Conservation (phyloP, 1,140 invertebrate genomes). For the Zaprionus gabonicus region DNA sequence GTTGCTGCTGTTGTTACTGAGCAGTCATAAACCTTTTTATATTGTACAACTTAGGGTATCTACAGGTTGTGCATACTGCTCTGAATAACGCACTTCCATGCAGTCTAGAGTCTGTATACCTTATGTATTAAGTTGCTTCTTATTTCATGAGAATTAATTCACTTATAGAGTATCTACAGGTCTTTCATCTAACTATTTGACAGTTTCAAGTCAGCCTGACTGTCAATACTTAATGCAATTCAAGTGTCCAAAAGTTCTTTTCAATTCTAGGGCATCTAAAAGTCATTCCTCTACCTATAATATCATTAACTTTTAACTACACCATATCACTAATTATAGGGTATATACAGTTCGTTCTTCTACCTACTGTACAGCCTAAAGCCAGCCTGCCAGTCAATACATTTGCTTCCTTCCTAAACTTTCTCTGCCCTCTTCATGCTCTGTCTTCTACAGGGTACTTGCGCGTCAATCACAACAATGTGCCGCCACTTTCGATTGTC, state of each 20-base stretch:
- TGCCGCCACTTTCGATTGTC: conserved; percentile 14
- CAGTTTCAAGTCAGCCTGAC: not conserved
- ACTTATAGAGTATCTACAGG: not conserved
- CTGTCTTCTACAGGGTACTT: conserved; percentile 3
- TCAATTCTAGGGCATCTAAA: not conserved
- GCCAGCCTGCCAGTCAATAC: not conserved
- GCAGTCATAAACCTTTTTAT: too few relatives aligned
- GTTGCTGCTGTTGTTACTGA: too few relatives aligned
- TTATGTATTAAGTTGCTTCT: too few relatives aligned
- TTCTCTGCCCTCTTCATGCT: not conserved
- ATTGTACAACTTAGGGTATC: not conserved
- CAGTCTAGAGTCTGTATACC: too few relatives aligned
- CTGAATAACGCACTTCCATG: too few relatives aligned
- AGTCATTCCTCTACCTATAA: too few relatives aligned
- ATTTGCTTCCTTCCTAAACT: not conserved
- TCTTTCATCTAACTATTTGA: not conserved
- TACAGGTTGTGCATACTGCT: not conserved
- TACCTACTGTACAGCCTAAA: not conserved
- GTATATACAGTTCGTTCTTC: not conserved
- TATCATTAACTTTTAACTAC: too few relatives aligned
- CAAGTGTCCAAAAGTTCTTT: not conserved
- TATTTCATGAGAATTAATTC: not conserved
- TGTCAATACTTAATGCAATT: not conserved
- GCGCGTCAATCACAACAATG: not conserved
- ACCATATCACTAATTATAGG: not conserved